A percentile compares a stretch with the other conserved stretches of the same genome.
These are phyloP conservation scores for Drosophila tani DNA, from an alignment of 1,140 invertebrate species.

Conservation along the genomic window DNA sequence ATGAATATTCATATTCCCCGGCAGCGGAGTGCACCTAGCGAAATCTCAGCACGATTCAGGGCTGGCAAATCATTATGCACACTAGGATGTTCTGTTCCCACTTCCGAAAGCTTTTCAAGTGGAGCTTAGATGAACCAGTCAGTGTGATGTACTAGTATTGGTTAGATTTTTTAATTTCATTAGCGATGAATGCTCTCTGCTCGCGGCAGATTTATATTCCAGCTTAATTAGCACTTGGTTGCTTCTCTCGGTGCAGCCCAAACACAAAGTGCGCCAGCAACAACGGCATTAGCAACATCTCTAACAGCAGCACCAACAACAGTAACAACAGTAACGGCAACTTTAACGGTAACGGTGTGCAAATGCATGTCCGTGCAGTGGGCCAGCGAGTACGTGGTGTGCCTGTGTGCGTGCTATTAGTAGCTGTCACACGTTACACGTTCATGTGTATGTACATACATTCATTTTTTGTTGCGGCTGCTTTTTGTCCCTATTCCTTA, in stretches of 20 bases:
- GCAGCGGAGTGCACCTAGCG: neutral
- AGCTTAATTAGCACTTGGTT: neutral
- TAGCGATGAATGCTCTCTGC: no score
- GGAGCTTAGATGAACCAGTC: no score
- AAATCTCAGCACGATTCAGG: neutral
- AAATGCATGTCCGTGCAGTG: conserved; percentile 23
- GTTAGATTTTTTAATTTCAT: no score
- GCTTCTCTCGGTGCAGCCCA: neutral
- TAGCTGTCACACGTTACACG: conserved; percentile 61
- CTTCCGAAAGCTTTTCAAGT: no score
- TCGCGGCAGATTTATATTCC: neutral
- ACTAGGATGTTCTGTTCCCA: no score
- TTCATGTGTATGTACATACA: conserved; percentile 7
- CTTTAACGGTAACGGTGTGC: neutral
- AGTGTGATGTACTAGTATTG: no score
- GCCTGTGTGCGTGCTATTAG: conserved; percentile 51
- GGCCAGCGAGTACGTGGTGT: neutral
- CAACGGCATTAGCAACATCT: conserved; percentile 22
- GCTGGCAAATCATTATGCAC: no score
- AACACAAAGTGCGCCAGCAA: conserved; percentile 11
- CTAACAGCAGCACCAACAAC: neutral
- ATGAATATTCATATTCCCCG: conserved; percentile 64
- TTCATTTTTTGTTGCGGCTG: conserved; percentile 26
- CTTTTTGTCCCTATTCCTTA: conserved; percentile 23
- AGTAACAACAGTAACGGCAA: conserved; percentile 11